phyloP scores from a whole-genome alignment of 2,797 vertebrate genomes.

The Hemitrygon akajei region DNA sequence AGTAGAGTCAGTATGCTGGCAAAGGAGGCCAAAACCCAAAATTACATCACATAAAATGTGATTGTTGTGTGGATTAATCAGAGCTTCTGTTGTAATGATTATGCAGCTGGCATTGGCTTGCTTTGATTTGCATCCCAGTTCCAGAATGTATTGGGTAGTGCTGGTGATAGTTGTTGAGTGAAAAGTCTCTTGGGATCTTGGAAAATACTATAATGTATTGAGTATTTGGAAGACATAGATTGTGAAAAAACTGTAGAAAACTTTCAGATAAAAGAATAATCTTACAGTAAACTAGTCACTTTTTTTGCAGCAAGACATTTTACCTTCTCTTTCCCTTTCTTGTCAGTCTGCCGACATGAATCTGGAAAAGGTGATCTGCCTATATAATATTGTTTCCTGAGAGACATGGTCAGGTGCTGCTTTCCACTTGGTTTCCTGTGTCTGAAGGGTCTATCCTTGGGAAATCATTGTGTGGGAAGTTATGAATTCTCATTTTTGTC shows the following conservation, averaged over 20 bases:
- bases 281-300: background rate
- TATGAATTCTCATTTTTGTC: background rate
- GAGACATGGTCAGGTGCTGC: background rate
- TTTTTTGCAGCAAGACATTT: background rate
- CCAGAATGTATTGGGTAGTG: background rate
- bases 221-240: background rate
- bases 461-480: background rate
- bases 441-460: background rate
- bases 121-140: background rate
- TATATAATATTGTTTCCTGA: background rate
- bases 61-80: background rate
- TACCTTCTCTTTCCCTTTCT: background rate
- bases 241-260: background rate
- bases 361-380: background rate
- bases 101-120: background rate
- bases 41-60: background rate
- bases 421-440: background rate
- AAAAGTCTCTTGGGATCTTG: background rate
- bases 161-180: background rate
- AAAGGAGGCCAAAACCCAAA: background rate
- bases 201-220: background rate
- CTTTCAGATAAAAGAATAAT: background rate
- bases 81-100: background rate
- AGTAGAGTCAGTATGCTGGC: background rate
- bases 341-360: background rate